These are phyloP conservation scores for Lycopodina hypogea DNA, from an alignment of 37 sponge, comb jelly and placozoan genomes.

Conservation along the genomic window DNA sequence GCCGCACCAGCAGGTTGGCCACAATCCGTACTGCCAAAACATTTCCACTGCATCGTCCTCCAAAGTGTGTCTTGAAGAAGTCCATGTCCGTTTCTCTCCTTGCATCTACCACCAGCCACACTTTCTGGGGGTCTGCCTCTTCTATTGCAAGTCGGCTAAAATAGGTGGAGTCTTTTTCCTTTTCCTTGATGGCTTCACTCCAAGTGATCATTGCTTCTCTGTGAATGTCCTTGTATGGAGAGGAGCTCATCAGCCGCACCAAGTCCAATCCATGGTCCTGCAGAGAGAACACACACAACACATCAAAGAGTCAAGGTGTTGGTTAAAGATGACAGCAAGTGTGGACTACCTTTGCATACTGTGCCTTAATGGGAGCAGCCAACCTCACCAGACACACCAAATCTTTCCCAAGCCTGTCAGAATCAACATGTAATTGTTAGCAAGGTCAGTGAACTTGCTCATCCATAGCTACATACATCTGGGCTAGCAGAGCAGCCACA, in stretches of 20 bases:
- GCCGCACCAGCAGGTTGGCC: slow-evolving; percentile 63
- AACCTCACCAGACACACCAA: slow-evolving; percentile 44
- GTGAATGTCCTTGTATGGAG: slow-evolving; percentile 82
- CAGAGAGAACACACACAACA: not conserved
- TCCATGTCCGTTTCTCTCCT: slow-evolving; percentile 78
- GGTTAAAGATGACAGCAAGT: not conserved
- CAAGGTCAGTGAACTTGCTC: no score
- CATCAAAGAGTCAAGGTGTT: no score
- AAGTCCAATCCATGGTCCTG: slow-evolving; percentile 78
- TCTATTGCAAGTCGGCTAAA: slow-evolving; percentile 80
- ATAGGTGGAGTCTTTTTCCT: slow-evolving; percentile 64
- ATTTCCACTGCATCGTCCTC: no score
- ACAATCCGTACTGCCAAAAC: slow-evolving; percentile 49
- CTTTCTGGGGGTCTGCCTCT: slow-evolving; percentile 38
- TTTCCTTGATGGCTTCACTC: slow-evolving; percentile 66
- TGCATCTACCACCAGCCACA: slow-evolving; percentile 88
- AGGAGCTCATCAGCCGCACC: slow-evolving; percentile 70
- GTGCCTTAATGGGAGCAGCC: slow-evolving; percentile 62
- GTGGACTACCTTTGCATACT: slow-evolving; percentile 60
- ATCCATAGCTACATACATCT: slow-evolving; percentile 33
- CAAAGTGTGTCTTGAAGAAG: slow-evolving; percentile 62
- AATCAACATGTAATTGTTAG: not conserved
- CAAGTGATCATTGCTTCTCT: slow-evolving; percentile 89
- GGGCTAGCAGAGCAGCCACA: slow-evolving; percentile 31
- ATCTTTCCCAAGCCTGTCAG: not conserved